Conservation (phyloP, 2,113 vertebrate species). For the Paramormyrops kingsleyae region DNA sequence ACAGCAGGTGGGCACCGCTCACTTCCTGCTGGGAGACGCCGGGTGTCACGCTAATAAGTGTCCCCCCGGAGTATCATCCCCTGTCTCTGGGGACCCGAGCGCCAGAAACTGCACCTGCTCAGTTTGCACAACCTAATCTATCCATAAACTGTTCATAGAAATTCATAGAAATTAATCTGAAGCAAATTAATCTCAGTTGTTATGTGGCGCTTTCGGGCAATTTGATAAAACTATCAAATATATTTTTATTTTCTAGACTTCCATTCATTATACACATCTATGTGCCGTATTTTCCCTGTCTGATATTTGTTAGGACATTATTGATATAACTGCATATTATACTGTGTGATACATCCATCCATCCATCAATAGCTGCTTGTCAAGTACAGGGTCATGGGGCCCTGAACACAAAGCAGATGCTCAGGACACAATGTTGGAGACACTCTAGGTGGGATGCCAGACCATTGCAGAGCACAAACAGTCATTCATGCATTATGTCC, state of each 20-base stretch:
- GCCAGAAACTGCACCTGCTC: background rate
- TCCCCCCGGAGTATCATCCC: conserved; percentile 6
- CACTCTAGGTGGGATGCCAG: background rate
- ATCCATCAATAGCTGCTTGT: background rate
- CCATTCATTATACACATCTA: background rate
- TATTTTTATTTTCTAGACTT: background rate
- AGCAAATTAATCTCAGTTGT: background rate
- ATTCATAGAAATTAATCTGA: background rate
- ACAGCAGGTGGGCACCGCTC: background rate
- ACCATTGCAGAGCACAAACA: background rate
- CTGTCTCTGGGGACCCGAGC: background rate
- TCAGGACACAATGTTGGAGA: background rate
- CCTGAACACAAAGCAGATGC: background rate
- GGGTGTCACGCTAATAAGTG: conserved; percentile 9
- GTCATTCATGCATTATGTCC: background rate
- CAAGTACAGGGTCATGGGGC: background rate
- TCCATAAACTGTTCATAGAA: background rate
- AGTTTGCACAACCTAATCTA: background rate
- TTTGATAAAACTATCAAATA: background rate
- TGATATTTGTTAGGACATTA: background rate
- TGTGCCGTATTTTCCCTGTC: background rate
- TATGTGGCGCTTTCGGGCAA: background rate
- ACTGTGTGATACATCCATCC: background rate
- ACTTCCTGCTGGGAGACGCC: background rate
- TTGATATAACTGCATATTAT: background rate